phyloP scores from a whole-genome alignment of 2,888 invertebrate genomes.

The Lacanobia oleracea region DNA sequence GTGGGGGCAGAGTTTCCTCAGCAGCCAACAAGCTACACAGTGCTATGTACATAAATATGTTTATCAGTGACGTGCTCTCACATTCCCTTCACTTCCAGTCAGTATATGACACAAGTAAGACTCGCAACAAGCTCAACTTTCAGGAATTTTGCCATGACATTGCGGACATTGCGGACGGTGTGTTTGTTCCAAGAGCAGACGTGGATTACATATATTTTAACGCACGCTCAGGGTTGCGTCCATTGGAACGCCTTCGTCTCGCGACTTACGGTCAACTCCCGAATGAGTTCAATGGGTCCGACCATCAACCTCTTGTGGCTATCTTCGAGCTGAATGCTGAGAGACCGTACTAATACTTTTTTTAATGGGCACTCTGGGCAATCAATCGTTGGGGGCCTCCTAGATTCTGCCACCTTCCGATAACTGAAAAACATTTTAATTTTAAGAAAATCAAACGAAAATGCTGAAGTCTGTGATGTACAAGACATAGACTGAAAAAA shows the following conservation, averaged over 20 bases:
- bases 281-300: slow-evolving; percentile 20
- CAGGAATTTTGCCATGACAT: neutral
- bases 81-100: slow-evolving; percentile 23
- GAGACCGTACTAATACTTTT: slow-evolving; percentile 15
- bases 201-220: slow-evolving; percentile 24
- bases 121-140: neutral
- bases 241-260: slow-evolving; percentile 12
- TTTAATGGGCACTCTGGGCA: no score
- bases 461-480: no score
- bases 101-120: slow-evolving; percentile 11
- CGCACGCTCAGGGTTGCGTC: slow-evolving; percentile 1
- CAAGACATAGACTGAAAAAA: no score
- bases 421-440: no score
- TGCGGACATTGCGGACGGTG: neutral
- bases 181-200: neutral
- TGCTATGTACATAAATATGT: slow-evolving; percentile 10
- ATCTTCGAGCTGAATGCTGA: slow-evolving; percentile 29
- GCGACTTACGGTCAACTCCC: neutral
- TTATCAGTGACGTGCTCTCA: slow-evolving; percentile 7
- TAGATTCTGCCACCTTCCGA: no score
- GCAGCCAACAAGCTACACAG: neutral
- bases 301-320: slow-evolving; percentile 25
- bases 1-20: neutral
- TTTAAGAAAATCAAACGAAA: no score
- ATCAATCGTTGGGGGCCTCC: no score